A percentile compares a stretch with the other conserved stretches of the same genome.
Evolutionary conservation across 2,888 invertebrate species (phyloP).

Genomic region (Trachelus stipa): DNA sequence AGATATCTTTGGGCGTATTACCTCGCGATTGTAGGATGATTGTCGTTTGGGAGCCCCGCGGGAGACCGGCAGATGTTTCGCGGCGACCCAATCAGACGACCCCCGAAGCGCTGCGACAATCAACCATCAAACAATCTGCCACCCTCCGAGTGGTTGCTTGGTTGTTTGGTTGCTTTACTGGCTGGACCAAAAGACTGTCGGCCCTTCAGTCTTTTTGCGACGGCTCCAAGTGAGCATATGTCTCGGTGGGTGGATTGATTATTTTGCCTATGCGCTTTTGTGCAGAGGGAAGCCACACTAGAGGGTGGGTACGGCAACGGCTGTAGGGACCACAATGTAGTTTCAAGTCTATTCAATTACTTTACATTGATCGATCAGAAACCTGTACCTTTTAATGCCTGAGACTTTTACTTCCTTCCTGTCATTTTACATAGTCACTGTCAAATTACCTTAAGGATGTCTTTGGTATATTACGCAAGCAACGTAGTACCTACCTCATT

Average conservation of each 20-base stretch:
- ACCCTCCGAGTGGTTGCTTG: conserved; percentile 50
- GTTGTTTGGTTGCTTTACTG: conserved; percentile 40
- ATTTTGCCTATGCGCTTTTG: conserved; percentile 27
- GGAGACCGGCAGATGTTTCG: conserved; percentile 66
- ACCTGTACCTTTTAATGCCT: not conserved
- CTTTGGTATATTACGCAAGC: too few relatives aligned
- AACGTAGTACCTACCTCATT: not conserved
- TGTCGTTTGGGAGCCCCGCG: conserved; percentile 65
- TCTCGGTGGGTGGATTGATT: conserved; percentile 59
- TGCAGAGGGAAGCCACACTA: not conserved
- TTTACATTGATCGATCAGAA: not conserved
- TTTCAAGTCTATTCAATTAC: not conserved
- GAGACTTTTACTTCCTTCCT: not conserved
- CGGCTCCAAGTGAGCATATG: conserved; percentile 58
- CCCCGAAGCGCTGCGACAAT: conserved; percentile 63
- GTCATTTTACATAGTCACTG: not conserved
- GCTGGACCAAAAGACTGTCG: conserved; percentile 26
- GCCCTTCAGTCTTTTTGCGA: conserved; percentile 27
- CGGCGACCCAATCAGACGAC: conserved; percentile 66
- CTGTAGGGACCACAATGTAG: not conserved
- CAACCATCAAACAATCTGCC: conserved; percentile 65
- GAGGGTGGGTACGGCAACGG: not conserved
- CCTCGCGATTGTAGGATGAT: conserved; percentile 64
- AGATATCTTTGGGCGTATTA: conserved; percentile 65
- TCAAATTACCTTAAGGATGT: not conserved